These are phyloP conservation scores for cattle (Bos taurus) DNA, from an alignment of 2,113 vertebrate species.

Conservation along the genomic window DNA sequence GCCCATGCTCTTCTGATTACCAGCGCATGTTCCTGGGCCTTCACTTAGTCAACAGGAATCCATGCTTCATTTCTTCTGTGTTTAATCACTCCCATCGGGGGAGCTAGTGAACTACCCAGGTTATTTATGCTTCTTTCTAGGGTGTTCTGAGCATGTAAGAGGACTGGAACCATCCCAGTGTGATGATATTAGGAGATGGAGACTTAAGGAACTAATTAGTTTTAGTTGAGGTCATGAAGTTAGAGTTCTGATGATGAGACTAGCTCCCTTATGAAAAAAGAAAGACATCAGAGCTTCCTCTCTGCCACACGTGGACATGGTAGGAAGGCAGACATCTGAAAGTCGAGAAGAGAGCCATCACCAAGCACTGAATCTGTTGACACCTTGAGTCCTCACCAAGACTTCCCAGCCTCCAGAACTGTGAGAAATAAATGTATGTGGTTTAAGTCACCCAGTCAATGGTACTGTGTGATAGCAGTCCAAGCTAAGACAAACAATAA, in stretches of 20 bases:
- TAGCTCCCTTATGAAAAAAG: not conserved
- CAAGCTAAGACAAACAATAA: not conserved
- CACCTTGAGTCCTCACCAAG: not conserved
- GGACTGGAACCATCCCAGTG: not conserved
- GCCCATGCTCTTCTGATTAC: no score
- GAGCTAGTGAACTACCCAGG: not conserved
- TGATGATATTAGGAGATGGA: not conserved
- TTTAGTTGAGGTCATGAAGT: not conserved
- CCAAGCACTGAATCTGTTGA: not conserved
- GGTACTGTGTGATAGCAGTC: not conserved
- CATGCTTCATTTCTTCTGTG: not conserved
- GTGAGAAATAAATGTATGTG: not conserved
- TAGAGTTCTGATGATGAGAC: not conserved
- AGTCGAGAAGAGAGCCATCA: accelerated
- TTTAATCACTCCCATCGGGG: not conserved
- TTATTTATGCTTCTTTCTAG: not conserved
- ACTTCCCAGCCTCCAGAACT: not conserved
- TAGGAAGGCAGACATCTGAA: not conserved
- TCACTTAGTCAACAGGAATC: not conserved
- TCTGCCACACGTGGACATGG: accelerated
- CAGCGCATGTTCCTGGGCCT: not conserved
- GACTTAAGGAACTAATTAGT: not conserved
- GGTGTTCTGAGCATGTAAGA: not conserved
- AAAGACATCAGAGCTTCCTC: not conserved
- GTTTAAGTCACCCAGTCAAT: not conserved